Conservation (phyloP, 1,140 invertebrate species). For the Brachionus manjavacas region DNA sequence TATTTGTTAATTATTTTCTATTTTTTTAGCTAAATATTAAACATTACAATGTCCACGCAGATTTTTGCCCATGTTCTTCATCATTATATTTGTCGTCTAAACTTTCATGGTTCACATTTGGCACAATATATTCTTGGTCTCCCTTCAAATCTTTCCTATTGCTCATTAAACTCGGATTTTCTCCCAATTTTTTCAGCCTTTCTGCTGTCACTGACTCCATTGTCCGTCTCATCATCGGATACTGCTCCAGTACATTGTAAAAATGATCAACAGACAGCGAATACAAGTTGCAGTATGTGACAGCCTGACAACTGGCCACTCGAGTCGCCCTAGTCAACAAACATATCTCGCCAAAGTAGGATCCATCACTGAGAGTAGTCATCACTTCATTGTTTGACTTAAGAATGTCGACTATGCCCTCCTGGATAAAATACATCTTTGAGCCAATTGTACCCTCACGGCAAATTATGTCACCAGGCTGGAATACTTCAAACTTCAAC, state of each 20-base stretch:
- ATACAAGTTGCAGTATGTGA: slow-evolving; percentile 97
- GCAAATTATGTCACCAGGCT: slow-evolving; percentile 65
- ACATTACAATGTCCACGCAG: too few species aligned
- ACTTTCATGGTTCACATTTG: too few species aligned
- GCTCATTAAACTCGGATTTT: too few species aligned
- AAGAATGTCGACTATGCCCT: slow-evolving; percentile 88
- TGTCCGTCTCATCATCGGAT: slow-evolving; percentile 92
- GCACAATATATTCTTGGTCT: too few species aligned
- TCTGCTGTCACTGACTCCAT: slow-evolving; percentile 98
- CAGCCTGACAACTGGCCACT: slow-evolving; percentile 88
- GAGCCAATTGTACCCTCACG: slow-evolving; percentile 85
- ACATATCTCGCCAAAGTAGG: slow-evolving; percentile 94
- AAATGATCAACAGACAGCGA: slow-evolving; percentile 95
- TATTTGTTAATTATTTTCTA: too few species aligned
- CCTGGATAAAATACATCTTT: slow-evolving; percentile 99
- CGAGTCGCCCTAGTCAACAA: slow-evolving; percentile 85
- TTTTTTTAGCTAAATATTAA: too few species aligned
- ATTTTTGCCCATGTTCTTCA: too few species aligned
- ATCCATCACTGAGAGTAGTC: slow-evolving; percentile 90
- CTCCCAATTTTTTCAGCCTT: slow-evolving; percentile 67
- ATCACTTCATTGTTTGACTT: slow-evolving; percentile 89
- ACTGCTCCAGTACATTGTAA: slow-evolving; percentile 90
- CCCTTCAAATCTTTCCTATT: too few species aligned
- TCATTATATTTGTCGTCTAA: too few species aligned
- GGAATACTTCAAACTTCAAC: slow-evolving; percentile 96